phyloP scores from a whole-genome alignment of 2,113 vertebrate genomes.

The Silurus glanis region DNA sequence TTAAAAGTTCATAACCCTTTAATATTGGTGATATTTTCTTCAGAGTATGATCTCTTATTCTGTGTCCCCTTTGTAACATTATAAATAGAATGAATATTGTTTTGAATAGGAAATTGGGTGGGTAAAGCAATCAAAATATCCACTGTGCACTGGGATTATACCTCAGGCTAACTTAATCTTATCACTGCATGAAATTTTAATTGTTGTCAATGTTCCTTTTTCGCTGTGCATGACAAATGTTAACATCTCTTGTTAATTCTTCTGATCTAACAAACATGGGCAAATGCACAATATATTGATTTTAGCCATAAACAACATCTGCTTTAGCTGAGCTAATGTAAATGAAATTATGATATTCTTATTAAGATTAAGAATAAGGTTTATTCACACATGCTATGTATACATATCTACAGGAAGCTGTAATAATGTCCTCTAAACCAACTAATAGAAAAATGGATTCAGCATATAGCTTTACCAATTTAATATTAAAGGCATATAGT shows the following conservation, averaged over 20 bases:
- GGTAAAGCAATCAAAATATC: constrained; percentile 43
- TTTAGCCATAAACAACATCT: constrained; percentile 55
- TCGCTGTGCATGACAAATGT: constrained; percentile 45
- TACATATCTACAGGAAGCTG: neutral
- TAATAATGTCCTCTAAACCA: neutral
- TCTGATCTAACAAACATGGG: constrained; percentile 6
- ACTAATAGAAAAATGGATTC: neutral
- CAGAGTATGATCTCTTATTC: neutral
- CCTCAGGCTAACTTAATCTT: constrained; percentile 53
- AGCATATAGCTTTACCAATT: neutral
- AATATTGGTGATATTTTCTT: neutral
- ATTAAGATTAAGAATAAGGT: neutral
- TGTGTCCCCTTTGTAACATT: neutral
- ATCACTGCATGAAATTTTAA: constrained; percentile 63
- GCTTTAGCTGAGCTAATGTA: constrained; percentile 5
- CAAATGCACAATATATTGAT: constrained; percentile 16
- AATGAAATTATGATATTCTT: neutral
- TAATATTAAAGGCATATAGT: neutral
- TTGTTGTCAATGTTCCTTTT: constrained; percentile 58
- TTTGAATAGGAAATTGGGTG: neutral
- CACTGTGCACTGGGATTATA: constrained; percentile 50
- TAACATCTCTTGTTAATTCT: constrained; percentile 62
- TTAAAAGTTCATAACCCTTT: neutral
- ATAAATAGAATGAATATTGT: neutral
- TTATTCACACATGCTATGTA: neutral